phyloP scores from a whole-genome alignment of 1,140 invertebrate genomes.

The Eupristina koningsbergeri region DNA sequence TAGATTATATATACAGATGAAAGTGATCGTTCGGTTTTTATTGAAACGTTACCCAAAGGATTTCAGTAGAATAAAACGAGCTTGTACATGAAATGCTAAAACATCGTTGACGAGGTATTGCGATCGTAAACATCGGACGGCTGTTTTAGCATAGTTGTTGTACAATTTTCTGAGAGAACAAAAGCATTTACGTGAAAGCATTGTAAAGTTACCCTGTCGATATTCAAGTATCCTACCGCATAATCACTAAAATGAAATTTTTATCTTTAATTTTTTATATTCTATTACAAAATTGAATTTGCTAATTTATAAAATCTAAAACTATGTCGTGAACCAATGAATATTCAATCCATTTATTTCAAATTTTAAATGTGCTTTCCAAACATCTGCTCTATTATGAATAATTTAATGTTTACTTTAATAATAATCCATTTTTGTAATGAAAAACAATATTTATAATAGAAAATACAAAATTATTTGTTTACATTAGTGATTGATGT shows the following conservation, averaged over 20 bases:
- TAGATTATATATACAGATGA: neutral
- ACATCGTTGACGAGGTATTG: slow-evolving; percentile 50
- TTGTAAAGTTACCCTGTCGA: slow-evolving; percentile 48
- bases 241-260: slow-evolving; percentile 20
- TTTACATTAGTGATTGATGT: too few species aligned
- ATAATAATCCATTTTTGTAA: too few species aligned
- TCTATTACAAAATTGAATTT: neutral
- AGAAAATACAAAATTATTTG: too few species aligned
- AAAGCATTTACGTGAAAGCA: slow-evolving; percentile 48
- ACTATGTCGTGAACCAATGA: neutral
- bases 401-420: too few species aligned
- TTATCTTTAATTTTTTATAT: slow-evolving; percentile 19
- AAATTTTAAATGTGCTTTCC: too few species aligned
- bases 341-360: too few species aligned
- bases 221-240: slow-evolving; percentile 22
- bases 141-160: slow-evolving; percentile 44
- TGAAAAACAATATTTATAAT: too few species aligned
- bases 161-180: slow-evolving; percentile 47
- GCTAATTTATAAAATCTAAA: neutral
- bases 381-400: too few species aligned
- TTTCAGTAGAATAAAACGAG: slow-evolving; percentile 42
- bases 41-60: slow-evolving; percentile 44
- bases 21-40: slow-evolving; percentile 43
- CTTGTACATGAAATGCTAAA: slow-evolving; percentile 48
- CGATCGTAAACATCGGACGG: slow-evolving; percentile 44